Evolutionary conservation across 2,888 invertebrate species (phyloP).

Genomic region (Xestia xanthographa): DNA sequence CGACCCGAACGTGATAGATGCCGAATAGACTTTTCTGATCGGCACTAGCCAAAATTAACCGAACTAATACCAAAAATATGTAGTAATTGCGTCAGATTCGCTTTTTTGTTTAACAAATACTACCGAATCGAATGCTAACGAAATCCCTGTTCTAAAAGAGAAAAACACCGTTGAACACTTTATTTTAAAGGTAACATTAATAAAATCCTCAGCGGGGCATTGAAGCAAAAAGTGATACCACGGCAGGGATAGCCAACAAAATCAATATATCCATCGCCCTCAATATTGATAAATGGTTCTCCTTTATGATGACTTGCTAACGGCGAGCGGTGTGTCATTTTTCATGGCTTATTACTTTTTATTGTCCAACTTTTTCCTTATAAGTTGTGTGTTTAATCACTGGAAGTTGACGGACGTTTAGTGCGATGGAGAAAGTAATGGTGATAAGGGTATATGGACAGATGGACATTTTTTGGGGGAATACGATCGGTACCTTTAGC

Average conservation of each 20-base stretch:
- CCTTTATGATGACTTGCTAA: constrained; percentile 83
- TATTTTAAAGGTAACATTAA: neutral
- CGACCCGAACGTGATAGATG: neutral
- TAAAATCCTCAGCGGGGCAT: neutral
- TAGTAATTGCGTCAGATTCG: no score
- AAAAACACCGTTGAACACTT: neutral
- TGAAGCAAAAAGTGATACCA: constrained; percentile 23
- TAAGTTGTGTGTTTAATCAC: constrained; percentile 60
- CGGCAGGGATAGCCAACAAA: constrained; percentile 50
- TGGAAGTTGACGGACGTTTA: constrained; percentile 49
- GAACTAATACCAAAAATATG: neutral
- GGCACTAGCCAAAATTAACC: no score
- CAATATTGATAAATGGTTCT: constrained; percentile 77
- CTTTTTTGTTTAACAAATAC: no score
- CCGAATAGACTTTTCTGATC: neutral
- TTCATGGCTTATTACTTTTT: constrained; percentile 75
- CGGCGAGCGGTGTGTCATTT: constrained; percentile 72
- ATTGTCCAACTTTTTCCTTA: constrained; percentile 66
- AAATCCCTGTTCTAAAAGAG: neutral
- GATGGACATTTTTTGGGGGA: constrained; percentile 7
- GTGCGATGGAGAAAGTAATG: constrained; percentile 32
- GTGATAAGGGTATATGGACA: constrained; percentile 26
- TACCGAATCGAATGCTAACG: no score
- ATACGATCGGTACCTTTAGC: neutral
- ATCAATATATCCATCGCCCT: constrained; percentile 66